Percentiles rank a stretch among this genome's conserved stretches.
Conservation (phyloP, 2,888 invertebrate genomes). For the Brachyptera putata region DNA sequence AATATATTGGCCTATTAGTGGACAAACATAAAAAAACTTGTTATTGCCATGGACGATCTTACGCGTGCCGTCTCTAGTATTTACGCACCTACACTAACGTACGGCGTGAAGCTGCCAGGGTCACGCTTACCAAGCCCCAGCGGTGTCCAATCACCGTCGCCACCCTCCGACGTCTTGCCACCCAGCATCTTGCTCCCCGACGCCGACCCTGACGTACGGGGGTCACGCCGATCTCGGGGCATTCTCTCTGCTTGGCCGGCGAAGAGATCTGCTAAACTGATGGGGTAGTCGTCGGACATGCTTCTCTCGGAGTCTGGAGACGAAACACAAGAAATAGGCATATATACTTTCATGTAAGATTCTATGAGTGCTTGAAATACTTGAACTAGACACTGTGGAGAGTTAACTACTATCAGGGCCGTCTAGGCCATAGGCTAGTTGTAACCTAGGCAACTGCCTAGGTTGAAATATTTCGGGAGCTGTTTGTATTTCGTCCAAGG, state of each 20-base stretch:
- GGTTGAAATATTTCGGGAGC: too few species aligned
- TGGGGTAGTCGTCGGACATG: neutral
- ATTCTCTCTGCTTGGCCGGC: neutral
- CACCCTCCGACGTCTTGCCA: constrained; percentile 39
- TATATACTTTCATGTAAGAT: neutral
- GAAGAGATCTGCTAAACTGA: neutral
- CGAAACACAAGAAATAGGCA: neutral
- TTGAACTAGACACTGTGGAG: neutral
- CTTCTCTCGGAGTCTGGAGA: neutral
- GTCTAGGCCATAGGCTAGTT: neutral
- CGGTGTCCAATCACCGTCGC: constrained; percentile 34
- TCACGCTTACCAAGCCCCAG: constrained; percentile 37
- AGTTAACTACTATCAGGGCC: too few species aligned
- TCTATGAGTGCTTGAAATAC: neutral
- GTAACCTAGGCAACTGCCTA: neutral
- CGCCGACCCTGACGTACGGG: constrained; percentile 12
- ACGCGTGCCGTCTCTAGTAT: neutral
- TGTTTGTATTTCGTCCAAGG: too few species aligned
- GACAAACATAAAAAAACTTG: neutral
- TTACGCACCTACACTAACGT: constrained; percentile 40
- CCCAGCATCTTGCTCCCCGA: too few species aligned
- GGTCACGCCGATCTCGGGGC: constrained; percentile 16
- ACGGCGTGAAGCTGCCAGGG: constrained; percentile 37
- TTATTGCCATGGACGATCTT: neutral
- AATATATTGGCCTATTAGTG: neutral